phyloP scores from a whole-genome alignment of 2,888 invertebrate species.

The Heliconius sara region DNA sequence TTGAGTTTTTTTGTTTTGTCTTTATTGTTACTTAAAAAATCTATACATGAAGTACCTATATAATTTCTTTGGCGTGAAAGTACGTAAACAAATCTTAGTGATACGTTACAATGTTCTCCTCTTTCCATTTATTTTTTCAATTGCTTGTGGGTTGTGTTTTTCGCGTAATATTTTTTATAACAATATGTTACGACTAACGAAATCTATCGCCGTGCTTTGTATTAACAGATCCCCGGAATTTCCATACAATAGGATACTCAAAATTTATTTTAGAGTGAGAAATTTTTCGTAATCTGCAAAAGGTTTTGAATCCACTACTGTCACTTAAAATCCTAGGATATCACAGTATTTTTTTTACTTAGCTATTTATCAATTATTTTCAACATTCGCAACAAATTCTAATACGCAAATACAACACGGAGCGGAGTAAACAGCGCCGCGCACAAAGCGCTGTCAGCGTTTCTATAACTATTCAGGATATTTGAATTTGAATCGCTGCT shows the following conservation, averaged over 20 bases:
- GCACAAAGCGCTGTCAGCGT: constrained; percentile 18
- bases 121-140: neutral
- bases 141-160: too few relatives aligned
- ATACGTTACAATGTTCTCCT: neutral
- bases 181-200: too few relatives aligned
- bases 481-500: constrained; percentile 30
- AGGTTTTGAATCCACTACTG: neutral
- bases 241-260: too few relatives aligned
- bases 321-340: neutral
- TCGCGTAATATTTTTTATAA: too few relatives aligned
- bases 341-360: neutral
- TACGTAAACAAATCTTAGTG: neutral
- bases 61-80: neutral
- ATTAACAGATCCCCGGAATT: too few relatives aligned
- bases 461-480: constrained; percentile 20
- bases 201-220: too few relatives aligned
- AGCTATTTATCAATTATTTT: neutral
- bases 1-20: too few relatives aligned
- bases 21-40: too few relatives aligned
- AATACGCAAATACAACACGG: constrained; percentile 32
- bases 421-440: constrained; percentile 18
- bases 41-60: too few relatives aligned
- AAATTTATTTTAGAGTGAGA: too few relatives aligned
- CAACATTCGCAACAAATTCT: constrained; percentile 19
- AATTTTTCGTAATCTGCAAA: too few relatives aligned